These are phyloP conservation scores for Galeopterus variegatus DNA, from an alignment of 2,113 vertebrate species.

Conservation along the genomic window DNA sequence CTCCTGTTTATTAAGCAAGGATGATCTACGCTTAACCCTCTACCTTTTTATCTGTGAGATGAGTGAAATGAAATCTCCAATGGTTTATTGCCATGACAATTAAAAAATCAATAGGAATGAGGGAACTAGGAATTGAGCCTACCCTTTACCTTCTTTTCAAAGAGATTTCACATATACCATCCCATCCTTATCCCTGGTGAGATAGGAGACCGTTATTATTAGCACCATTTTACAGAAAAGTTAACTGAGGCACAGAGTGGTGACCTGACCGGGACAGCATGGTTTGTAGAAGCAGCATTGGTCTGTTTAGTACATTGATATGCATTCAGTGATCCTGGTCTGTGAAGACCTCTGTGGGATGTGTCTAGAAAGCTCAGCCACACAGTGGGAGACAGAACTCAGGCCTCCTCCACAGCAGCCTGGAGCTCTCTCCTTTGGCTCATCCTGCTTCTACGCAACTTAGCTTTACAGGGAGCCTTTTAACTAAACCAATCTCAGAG, in stretches of 20 bases:
- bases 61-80: slow-evolving; percentile 43
- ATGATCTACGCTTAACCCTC: neutral
- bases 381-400: neutral
- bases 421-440: neutral
- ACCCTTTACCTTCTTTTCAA: slow-evolving; percentile 14
- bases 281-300: neutral
- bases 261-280: neutral
- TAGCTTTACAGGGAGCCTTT: neutral
- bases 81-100: slow-evolving; percentile 44
- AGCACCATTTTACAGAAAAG: slow-evolving; percentile 55
- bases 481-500: slow-evolving; percentile 8
- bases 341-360: neutral
- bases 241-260: neutral
- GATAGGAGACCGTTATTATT: neutral
- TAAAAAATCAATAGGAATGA: neutral
- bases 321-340: neutral
- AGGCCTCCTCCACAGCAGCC: neutral
- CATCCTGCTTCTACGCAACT: neutral
- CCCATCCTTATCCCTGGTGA: neutral
- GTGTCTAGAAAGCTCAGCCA: neutral
- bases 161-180: neutral
- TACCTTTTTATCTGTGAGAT: slow-evolving; percentile 49
- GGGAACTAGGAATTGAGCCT: neutral
- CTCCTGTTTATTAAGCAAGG: slow-evolving; percentile 27
- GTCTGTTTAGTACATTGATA: neutral